Base-by-base conservation (phyloP, 2,113 vertebrate species). In the Callospermophilus lateralis region DNA sequence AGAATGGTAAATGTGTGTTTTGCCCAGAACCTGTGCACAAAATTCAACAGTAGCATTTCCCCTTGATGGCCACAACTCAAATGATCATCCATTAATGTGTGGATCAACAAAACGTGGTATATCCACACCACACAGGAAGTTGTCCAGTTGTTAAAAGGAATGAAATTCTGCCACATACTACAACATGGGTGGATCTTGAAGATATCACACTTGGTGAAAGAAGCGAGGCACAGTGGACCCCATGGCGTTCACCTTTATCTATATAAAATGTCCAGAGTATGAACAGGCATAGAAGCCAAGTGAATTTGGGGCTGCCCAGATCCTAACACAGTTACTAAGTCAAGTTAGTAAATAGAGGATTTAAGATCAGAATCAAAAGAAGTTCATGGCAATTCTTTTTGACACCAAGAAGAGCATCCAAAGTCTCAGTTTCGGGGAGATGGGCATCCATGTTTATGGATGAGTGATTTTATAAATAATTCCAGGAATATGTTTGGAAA, bases 241-340 rank as follows among this genome's bases (percentile, higher is more conserved):
- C 58, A 17, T 19, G 8, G 72, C 22, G 7, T 80, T 6, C 51
- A 34, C 0, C 1, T 70, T 30, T 15, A 3, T 48, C 24, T 42
- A 12, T 19, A 48, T 34, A 6, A 58, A 74, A 51, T 72, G 22
- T 8, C 34, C 32, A 76, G 13, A 55, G 53, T 2, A 65, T 6
- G 34, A 3, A 73, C 42, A 61, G 90, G 0, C 1, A 37, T 8
- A n/a, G 51, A 55, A 37, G 68, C 24, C 42, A 83, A 63, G 7
- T 51, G 19, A 39, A 15, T 61, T 20, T 22, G 6, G 51, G 39
- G 51, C n/a, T 84, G 4, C 22, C n/a, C 24, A 65, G 42, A 8
- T 1, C 1, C 6, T 55, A 11, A 1, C 1, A 1, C 3, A 24
- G 15, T n/a, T n/a, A n/a, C n/a, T n/a, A 22, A 15, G 51, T 45